phyloP scores from a whole-genome alignment of 2,888 invertebrate genomes.

The Glaucopsyche alexis region DNA sequence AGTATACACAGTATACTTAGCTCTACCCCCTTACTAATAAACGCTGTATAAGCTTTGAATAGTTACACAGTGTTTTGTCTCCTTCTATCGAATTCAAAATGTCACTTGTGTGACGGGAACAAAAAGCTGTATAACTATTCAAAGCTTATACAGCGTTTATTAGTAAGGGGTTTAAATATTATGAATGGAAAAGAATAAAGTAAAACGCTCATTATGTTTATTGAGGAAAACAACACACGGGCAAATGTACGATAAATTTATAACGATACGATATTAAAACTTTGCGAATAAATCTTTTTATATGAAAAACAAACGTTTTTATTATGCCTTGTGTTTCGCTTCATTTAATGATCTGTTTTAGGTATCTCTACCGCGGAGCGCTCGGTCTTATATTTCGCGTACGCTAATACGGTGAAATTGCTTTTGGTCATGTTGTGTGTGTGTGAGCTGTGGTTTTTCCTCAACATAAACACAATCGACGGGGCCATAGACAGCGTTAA shows the following conservation, averaged over 20 bases:
- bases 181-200: background rate
- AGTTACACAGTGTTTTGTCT: no score
- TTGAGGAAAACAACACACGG: background rate
- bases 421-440: slow-evolving; percentile 45
- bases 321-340: slow-evolving; percentile 2
- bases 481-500: slow-evolving; percentile 54
- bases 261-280: slow-evolving; percentile 14
- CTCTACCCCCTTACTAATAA: no score
- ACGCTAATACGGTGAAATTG: slow-evolving; percentile 51
- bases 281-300: background rate
- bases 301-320: slow-evolving; percentile 23
- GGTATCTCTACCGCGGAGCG: slow-evolving; percentile 40
- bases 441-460: slow-evolving; percentile 55
- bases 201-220: background rate
- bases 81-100: no score
- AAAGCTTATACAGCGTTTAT: no score
- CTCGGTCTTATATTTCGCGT: slow-evolving; percentile 42
- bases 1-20: no score
- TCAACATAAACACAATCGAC: slow-evolving; percentile 50
- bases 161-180: no score
- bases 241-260: background rate
- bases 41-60: no score
- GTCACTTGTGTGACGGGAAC: no score
- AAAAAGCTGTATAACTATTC: no score
- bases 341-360: slow-evolving; percentile 32